These are phyloP conservation scores for Cottoperca gobio DNA, from an alignment of 2,797 vertebrate genomes.

Conservation along the genomic window DNA sequence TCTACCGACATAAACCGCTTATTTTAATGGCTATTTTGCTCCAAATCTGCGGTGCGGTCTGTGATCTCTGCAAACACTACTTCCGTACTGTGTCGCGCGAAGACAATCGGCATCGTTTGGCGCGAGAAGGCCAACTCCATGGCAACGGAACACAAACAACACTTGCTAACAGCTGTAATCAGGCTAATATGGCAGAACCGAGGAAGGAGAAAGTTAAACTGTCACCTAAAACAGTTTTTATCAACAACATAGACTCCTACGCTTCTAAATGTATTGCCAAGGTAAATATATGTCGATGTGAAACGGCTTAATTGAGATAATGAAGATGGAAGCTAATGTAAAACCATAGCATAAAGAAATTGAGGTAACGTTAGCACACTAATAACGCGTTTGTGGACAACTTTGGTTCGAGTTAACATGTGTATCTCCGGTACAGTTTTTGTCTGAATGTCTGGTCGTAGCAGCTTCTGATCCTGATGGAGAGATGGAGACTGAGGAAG, in stretches of 20 bases:
- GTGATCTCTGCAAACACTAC: not conserved
- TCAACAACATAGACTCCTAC: slow-evolving; percentile 89
- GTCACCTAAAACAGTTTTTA: slow-evolving; percentile 81
- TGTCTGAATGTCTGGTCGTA: slow-evolving; percentile 78
- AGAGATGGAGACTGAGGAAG: slow-evolving; percentile 76
- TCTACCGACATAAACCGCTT: not conserved
- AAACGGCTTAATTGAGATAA: not conserved
- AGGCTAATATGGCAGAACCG: not conserved
- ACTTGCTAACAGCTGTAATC: not conserved
- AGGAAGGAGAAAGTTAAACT: not conserved
- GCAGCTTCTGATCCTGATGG: slow-evolving; percentile 69
- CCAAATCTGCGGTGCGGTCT: not conserved
- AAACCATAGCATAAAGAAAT: no score
- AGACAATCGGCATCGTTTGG: no score
- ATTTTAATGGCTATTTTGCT: not conserved
- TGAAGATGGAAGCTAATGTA: no score
- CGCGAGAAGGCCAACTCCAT: slow-evolving; percentile 9
- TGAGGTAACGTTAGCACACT: not conserved
- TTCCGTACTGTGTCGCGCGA: not conserved
- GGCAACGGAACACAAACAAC: slow-evolving; percentile 58
- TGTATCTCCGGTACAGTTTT: slow-evolving; percentile 76
- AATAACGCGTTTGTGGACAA: not conserved
- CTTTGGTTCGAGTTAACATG: not conserved
- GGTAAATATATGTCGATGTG: slow-evolving; percentile 75
- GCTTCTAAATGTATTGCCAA: slow-evolving; percentile 85